Evolutionary conservation across 2,113 vertebrate genomes (phyloP), one percentile per base, ranked within the genome.

Genomic region (Meles meles): DNA sequence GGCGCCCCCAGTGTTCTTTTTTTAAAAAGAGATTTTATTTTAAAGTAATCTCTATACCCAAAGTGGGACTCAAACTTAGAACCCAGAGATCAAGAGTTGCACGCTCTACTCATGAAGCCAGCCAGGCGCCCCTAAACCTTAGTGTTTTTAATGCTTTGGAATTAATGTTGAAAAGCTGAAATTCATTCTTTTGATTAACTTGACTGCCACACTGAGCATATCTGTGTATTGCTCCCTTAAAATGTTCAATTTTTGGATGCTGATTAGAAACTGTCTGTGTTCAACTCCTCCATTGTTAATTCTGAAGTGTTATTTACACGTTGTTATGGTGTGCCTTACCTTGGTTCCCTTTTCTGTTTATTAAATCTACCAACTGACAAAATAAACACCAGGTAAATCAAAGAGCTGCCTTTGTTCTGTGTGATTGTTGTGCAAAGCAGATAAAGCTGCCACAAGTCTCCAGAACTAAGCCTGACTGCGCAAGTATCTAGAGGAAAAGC

Each of bases 191-290:
- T 89, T 18, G 39, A 87, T 80, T 96, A 93, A 96, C 93, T 92
- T 97, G 92, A 97, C 95, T 95, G 96, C 91, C 96, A 95, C 92
- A 96, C 93, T 96, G 85, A 97, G 97, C 93, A 80, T 83, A 85
- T 95, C 82, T 88, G 82, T 90, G 85, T 87, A 94, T 37, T 97
- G 76, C 93, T 97, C 79, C 57, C 82, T 95, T 71, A 71, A 93
- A 96, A 77, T 92, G 61, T 71, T 89, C 63, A 74, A 72, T 44
- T 76, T 97, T 25, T 1, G 0, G 6, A 61, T 34, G 49, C 34
- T 93, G 67, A 89, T 80, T 88, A 82, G 90, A 93, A 88, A 44
- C 61, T 39, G 47, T 67, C 39, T 79, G 63, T 80, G 83, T 81
- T 79, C 47, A 88, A 31, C 31, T 85, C 47, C 52, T 72, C 79